Percentiles rank a stretch among this genome's conserved stretches.
Evolutionary conservation across 2,888 invertebrate genomes (phyloP).

Genomic region (Deladenus siricidicola): DNA sequence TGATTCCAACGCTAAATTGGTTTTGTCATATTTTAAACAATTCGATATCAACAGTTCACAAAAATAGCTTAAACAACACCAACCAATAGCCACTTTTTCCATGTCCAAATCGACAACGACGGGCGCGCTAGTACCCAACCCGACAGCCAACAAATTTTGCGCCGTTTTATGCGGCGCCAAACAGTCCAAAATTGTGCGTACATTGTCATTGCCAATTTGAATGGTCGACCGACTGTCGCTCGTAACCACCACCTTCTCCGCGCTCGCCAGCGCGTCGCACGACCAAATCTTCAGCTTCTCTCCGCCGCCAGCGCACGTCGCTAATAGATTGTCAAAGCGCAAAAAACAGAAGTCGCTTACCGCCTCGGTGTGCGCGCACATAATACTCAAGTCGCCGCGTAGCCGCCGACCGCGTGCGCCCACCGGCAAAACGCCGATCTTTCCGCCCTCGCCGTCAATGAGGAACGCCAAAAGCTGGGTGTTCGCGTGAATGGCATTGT

Average conservation of each 20-base stretch:
- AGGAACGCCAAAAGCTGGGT: slow-evolving; percentile 89
- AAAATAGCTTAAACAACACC: too few relatives aligned
- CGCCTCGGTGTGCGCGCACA: slow-evolving; percentile 65
- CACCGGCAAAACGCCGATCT: slow-evolving; percentile 77
- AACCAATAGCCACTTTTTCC: slow-evolving; percentile 64
- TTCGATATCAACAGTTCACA: slow-evolving; percentile 5
- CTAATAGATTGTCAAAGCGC: slow-evolving; percentile 81
- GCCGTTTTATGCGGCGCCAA: slow-evolving; percentile 70
- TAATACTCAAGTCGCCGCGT: slow-evolving; percentile 61
- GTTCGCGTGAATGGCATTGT: slow-evolving; percentile 86
- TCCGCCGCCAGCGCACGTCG: slow-evolving; percentile 66
- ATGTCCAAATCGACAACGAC: slow-evolving; percentile 77
- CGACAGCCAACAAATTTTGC: slow-evolving; percentile 80
- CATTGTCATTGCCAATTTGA: background rate
- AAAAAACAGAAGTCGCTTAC: slow-evolving; percentile 91
- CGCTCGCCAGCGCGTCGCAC: slow-evolving; percentile 52
- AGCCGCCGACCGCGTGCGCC: slow-evolving; percentile 78
- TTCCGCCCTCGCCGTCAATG: slow-evolving; percentile 83
- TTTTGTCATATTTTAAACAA: background rate
- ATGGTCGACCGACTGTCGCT: too few relatives aligned
- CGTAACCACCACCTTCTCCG: too few relatives aligned
- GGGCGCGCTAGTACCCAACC: slow-evolving; percentile 71
- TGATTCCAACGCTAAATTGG: slow-evolving; percentile 21
- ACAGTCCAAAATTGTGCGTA: slow-evolving; percentile 22
- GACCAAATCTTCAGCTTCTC: slow-evolving; percentile 41